Evolutionary conservation across 2,797 vertebrate genomes (phyloP).

Genomic region (Sciaenops ocellatus): DNA sequence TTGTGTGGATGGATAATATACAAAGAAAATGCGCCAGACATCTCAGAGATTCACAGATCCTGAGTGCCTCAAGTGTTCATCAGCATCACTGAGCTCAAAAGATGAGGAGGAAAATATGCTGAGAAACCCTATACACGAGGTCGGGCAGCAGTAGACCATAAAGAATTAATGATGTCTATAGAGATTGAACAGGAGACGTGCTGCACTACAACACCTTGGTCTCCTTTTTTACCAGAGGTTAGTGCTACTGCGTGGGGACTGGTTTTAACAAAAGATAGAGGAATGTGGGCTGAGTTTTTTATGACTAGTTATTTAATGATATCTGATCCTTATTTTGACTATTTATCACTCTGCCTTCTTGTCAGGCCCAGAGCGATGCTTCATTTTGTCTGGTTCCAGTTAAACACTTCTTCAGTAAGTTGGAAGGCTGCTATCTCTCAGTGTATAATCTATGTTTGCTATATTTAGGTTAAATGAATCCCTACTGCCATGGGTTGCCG

Average conservation of each 20-base stretch:
- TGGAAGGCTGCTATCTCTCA: conserved; percentile 15
- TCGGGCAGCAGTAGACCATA: conserved; percentile 71
- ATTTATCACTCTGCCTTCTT: conserved; percentile 28
- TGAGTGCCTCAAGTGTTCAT: conserved; percentile 56
- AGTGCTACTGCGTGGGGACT: conserved; percentile 37
- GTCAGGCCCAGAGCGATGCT: conserved; percentile 16
- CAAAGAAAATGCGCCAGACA: conserved; percentile 44
- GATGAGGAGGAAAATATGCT: conserved; percentile 61
- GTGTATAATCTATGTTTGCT: conserved; percentile 44
- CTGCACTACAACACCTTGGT: conserved; percentile 61
- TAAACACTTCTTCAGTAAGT: conserved; percentile 30
- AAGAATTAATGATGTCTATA: conserved; percentile 77
- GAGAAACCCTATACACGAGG: conserved; percentile 61
- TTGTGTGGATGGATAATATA: conserved; percentile 33
- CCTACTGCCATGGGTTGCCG: conserved; percentile 22
- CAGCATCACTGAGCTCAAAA: conserved; percentile 64
- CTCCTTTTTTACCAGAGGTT: conserved; percentile 52
- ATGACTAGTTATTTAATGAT: conserved; percentile 48
- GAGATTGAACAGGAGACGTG: conserved; percentile 65
- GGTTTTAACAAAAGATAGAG: conserved; percentile 49
- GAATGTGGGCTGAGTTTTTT: conserved; percentile 45
- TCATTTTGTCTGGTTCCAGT: conserved; percentile 15
- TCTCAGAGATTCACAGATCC: conserved; percentile 51
- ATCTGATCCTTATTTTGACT: conserved; percentile 44
- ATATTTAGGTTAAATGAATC: conserved; percentile 56